Evolutionary conservation across 2,888 invertebrate genomes (phyloP).

Genomic region (Venustoraphidia nigricollis): DNA sequence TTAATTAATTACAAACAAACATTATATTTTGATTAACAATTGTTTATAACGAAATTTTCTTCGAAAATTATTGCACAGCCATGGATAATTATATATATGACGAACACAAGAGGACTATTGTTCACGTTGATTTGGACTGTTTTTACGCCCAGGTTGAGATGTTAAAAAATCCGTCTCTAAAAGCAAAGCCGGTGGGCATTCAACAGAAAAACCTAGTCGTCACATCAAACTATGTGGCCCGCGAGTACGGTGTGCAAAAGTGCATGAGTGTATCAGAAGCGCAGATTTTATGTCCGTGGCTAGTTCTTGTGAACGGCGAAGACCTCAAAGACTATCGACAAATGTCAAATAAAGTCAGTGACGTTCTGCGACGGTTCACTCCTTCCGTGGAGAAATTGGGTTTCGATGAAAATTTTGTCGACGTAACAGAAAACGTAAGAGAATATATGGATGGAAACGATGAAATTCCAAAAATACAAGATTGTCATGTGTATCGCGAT

Average conservation of each 20-base stretch:
- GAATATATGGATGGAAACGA: conserved; percentile 25
- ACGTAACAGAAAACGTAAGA: conserved; percentile 53
- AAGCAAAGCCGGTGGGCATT: conserved; percentile 55
- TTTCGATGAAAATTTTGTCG: conserved; percentile 73
- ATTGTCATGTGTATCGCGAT: conserved; percentile 43
- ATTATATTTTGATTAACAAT: no score
- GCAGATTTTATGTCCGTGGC: conserved; percentile 50
- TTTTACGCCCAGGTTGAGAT: conserved; percentile 81
- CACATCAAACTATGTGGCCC: conserved; percentile 70
- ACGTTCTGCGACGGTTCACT: conserved; percentile 53
- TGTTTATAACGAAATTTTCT: no score
- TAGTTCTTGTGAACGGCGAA: conserved; percentile 67
- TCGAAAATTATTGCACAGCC: not conserved
- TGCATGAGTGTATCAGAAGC: conserved; percentile 67
- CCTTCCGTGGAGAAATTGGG: conserved; percentile 65
- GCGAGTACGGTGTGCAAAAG: conserved; percentile 60
- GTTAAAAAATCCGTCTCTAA: conserved; percentile 50
- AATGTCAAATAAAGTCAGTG: conserved; percentile 61
- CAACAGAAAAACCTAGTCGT: conserved; percentile 75
- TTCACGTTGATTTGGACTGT: conserved; percentile 71
- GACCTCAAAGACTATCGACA: conserved; percentile 67
- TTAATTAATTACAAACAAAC: no score
- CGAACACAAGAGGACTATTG: conserved; percentile 49
- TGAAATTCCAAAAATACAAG: conserved; percentile 22
- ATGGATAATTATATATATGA: conserved; percentile 8